phyloP scores from a whole-genome alignment of 2,113 vertebrate genomes.

The Lophochroa leadbeateri region DNA sequence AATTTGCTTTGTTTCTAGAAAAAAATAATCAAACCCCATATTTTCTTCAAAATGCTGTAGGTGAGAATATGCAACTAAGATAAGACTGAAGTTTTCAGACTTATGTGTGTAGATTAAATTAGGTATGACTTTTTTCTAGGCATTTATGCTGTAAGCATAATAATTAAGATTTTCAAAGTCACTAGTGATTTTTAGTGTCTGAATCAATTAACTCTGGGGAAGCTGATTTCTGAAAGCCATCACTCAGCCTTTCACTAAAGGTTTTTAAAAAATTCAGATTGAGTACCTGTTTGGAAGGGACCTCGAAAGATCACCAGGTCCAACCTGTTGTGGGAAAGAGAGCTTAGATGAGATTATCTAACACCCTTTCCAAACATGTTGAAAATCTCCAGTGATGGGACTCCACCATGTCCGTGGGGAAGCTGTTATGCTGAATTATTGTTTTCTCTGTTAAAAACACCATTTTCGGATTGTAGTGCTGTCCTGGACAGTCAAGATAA shows the following conservation, averaged over 20 bases:
- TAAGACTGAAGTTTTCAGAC: not conserved
- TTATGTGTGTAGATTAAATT: not conserved
- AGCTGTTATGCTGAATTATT: not conserved
- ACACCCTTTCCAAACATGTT: not conserved
- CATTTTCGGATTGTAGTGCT: not conserved
- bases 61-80: not conserved
- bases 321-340: not conserved
- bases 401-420: not conserved
- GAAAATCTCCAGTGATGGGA: not conserved
- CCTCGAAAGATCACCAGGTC: not conserved
- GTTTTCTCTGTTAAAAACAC: not conserved
- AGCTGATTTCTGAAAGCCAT: not conserved
- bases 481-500: not conserved
- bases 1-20: not conserved
- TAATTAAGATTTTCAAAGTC: not conserved
- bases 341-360: not conserved
- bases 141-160: not conserved
- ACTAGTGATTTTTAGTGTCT: not conserved
- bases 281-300: not conserved
- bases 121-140: not conserved
- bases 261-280: not conserved
- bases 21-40: rapidly evolving
- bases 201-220: not conserved
- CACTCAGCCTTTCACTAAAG: not conserved
- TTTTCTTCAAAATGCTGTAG: not conserved